Base-by-base conservation (phyloP, 1,140 invertebrate genomes). In the Telenomus remus region DNA sequence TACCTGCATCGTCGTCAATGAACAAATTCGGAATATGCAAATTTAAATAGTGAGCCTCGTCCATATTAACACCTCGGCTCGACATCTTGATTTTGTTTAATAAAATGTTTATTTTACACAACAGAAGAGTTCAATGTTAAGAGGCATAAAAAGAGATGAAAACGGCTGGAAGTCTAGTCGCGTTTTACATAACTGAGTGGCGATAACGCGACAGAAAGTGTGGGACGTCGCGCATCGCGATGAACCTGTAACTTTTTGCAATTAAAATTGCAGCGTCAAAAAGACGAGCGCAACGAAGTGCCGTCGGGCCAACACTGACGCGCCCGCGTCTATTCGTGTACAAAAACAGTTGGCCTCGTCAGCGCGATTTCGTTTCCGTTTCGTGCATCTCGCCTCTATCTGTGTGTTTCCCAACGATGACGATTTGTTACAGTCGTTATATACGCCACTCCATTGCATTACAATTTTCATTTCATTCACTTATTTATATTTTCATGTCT, bases 21-120 rank as follows among this genome's bases (percentile, higher is more conserved):
- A 87, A 80, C 54, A 85, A 82, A 57, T 81, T 82, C 6, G 79
- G 70, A 50, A 79, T 61, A 1, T 82, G 59, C 37, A 81, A 71
- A 49, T 68, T 75, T 6, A 80, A 63, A 53, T 80, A 87, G 10
- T 72, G 64, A 15, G 82, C 76, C 49, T 84, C 71, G 42, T 77
- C 66, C 10, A 81, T 79, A n/a, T 72, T 80, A 0, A 88, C 80
- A n/a, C 86, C 86, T 72, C 86, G 80, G 61, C 83, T 87, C 19
- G 86, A 88, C 86, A 88, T 88, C 56, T 76, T 39, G 37, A 39
- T 39, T 39, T 39, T n/a, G n/a, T n/a, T 2, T 39, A 39, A n/a
- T 39, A 39, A 10, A 11, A 11, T 39, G 9, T 39, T 39, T 3
- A 39, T 27, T 1, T 27, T 6, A 6, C 19, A 27, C 19, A 27